Conservation (phyloP, 2,888 invertebrate genomes). For the Panzeria rudis region DNA sequence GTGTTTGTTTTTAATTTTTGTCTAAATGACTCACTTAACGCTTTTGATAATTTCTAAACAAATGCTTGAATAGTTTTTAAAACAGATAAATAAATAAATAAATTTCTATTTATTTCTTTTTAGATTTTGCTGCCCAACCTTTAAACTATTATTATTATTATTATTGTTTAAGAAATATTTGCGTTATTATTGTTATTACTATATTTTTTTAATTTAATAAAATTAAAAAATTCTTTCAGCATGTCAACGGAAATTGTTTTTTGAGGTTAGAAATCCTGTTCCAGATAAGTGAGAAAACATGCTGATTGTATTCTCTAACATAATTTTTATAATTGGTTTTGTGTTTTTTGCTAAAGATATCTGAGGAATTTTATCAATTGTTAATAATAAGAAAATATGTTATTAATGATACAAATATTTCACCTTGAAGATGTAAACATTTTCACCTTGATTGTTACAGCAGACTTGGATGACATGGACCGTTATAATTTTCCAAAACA, state of each 20-base stretch:
- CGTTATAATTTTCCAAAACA: too few relatives aligned
- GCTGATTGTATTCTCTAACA: constrained; percentile 19
- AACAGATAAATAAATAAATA: constrained; percentile 45
- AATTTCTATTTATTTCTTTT: constrained; percentile 21
- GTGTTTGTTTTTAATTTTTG: constrained; percentile 21
- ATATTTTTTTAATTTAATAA: constrained; percentile 47
- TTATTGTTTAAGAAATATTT: constrained; percentile 5
- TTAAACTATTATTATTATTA: too few relatives aligned
- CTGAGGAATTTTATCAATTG: constrained; percentile 62
- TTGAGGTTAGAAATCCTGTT: constrained; percentile 62
- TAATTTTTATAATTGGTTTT: not conserved
- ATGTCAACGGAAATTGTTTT: constrained; percentile 72
- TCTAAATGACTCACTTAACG: constrained; percentile 37
- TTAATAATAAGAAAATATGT: not conserved
- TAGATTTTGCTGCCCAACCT: constrained; percentile 14
- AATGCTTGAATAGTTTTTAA: constrained; percentile 20
- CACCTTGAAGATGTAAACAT: constrained; percentile 2
- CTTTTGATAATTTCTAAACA: constrained; percentile 24
- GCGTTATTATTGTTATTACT: not conserved
- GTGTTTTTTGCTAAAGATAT: constrained; percentile 38
- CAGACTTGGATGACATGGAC: not conserved
- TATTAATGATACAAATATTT: constrained; percentile 7
- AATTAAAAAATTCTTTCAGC: constrained; percentile 70
- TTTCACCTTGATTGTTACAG: not conserved
- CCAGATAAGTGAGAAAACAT: constrained; percentile 54